A percentile compares a stretch with the other conserved stretches of the same genome.
Evolutionary conservation across 1,140 invertebrate genomes (phyloP).

Genomic region (Neoseiulus cucumeris): DNA sequence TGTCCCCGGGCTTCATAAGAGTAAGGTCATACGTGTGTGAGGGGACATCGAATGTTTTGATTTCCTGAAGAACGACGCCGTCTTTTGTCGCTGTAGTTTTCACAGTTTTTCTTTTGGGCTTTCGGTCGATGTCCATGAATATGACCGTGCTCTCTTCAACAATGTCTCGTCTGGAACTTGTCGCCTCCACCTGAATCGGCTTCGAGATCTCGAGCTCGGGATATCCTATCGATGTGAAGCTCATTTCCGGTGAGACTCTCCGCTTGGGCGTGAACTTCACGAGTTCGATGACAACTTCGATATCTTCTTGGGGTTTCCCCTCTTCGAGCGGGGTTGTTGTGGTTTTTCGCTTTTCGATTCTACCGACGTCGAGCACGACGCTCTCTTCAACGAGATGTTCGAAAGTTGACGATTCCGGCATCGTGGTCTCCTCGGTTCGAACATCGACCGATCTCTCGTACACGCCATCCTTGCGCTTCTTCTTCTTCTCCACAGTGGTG

Average conservation of each 20-base stretch:
- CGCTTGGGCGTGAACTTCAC: not conserved
- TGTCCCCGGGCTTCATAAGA: not conserved
- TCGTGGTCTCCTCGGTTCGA: not conserved
- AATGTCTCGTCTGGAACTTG: not conserved
- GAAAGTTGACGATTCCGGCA: not conserved
- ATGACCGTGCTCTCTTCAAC: not conserved
- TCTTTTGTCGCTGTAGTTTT: not conserved
- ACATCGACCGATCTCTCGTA: not conserved
- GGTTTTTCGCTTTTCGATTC: not conserved
- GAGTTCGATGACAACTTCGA: not conserved
- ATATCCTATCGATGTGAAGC: not conserved
- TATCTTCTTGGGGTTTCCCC: not conserved
- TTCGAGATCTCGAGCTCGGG: not conserved
- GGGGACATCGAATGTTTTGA: not conserved
- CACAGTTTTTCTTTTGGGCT: not conserved
- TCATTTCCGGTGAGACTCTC: not conserved
- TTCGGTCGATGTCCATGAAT: not conserved
- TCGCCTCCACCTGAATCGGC: not conserved
- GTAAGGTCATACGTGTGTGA: not conserved
- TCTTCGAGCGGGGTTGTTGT: not conserved
- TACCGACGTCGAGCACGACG: not conserved
- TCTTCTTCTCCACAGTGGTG: constrained; percentile 2
- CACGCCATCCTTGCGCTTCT: not conserved
- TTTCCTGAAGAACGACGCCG: not conserved
- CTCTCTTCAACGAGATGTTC: not conserved